Conservation (phyloP, 2,113 vertebrate species). For the Ciconia stormi region DNA sequence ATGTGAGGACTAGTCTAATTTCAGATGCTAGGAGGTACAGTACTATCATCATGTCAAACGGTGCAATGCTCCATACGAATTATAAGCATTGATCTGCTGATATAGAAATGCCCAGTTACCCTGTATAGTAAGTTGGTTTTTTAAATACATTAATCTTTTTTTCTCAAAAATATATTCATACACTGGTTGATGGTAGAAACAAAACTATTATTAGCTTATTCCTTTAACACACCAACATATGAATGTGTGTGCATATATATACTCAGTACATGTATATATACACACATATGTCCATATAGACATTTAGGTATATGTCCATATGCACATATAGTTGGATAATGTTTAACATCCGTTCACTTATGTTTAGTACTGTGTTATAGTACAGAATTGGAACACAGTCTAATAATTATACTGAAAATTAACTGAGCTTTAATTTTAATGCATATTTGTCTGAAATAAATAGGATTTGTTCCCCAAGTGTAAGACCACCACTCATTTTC, state of each 20-base stretch:
- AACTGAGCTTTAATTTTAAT: constrained; percentile 49
- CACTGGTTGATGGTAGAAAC: constrained; percentile 72
- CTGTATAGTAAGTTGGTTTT: constrained; percentile 70
- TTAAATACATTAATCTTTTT: constrained; percentile 54
- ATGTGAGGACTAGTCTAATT: constrained; percentile 67
- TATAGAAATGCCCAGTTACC: constrained; percentile 78
- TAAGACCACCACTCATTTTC: constrained; percentile 28
- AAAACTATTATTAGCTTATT: constrained; percentile 80
- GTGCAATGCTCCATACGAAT: constrained; percentile 63
- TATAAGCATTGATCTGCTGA: constrained; percentile 66
- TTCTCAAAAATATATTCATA: constrained; percentile 74
- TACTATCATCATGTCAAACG: constrained; percentile 65
- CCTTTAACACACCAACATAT: constrained; percentile 72
- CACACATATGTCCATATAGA: constrained; percentile 59
- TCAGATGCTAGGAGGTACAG: constrained; percentile 71
- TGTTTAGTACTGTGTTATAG: constrained; percentile 43
- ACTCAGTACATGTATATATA: constrained; percentile 30
- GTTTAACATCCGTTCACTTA: constrained; percentile 26
- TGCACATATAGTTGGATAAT: constrained; percentile 55
- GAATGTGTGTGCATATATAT: constrained; percentile 62
- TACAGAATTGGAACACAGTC: constrained; percentile 47
- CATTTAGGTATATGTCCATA: constrained; percentile 47
- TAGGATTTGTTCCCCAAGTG: constrained; percentile 17
- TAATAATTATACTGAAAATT: constrained; percentile 39
- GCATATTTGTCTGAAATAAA: constrained; percentile 55